A percentile compares a stretch with the other conserved stretches of the same genome.
These are phyloP conservation scores for Phylloscopus trochiloides DNA, from an alignment of 2,113 vertebrate species.

Conservation along the genomic window DNA sequence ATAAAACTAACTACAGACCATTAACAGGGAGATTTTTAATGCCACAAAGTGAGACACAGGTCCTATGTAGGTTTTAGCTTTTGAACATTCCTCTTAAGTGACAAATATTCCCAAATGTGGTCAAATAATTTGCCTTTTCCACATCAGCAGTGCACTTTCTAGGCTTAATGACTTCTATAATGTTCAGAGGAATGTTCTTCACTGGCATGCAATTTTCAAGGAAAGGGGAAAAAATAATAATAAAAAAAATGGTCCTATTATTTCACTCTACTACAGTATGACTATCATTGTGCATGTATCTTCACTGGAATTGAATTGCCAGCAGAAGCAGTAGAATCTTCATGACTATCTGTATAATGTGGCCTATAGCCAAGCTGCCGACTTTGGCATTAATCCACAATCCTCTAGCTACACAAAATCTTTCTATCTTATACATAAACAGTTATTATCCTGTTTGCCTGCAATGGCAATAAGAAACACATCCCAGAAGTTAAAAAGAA, in stretches of 20 bases:
- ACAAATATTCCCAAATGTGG: neutral
- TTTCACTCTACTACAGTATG: neutral
- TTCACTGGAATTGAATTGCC: neutral
- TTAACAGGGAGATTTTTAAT: neutral
- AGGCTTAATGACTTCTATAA: neutral
- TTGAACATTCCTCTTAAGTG: neutral
- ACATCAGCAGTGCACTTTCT: neutral
- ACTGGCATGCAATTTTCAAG: neutral
- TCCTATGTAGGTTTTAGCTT: neutral
- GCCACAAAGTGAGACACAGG: neutral
- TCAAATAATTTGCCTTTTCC: neutral
- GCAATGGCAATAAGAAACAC: neutral
- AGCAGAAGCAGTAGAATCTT: neutral
- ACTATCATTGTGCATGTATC: neutral
- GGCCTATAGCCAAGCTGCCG: neutral
- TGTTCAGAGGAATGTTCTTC: neutral
- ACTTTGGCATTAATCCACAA: constrained; percentile 16
- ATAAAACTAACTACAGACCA: neutral
- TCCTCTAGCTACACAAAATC: neutral
- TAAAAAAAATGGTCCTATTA: neutral
- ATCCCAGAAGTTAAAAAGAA: neutral
- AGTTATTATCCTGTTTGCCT: neutral
- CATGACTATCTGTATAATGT: neutral
- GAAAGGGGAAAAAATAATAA: neutral
- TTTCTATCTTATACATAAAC: neutral